Evolutionary conservation across 2,888 invertebrate species (phyloP).

Genomic region (Keiferia lycopersicella): DNA sequence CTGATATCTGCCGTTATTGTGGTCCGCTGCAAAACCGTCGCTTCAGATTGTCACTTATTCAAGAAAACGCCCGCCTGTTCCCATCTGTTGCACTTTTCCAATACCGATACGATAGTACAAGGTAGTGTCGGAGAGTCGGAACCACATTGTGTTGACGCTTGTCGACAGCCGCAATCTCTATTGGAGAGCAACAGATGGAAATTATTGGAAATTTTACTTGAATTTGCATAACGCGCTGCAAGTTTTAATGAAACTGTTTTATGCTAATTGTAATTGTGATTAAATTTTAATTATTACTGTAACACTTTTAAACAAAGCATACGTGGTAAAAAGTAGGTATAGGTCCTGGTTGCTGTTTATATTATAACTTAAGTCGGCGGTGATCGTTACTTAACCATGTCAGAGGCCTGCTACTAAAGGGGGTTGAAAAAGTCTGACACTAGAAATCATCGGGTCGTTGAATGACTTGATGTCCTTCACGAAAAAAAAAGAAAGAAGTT

Average conservation of each 20-base stretch:
- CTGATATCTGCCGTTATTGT: neutral
- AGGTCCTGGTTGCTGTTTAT: too few species aligned
- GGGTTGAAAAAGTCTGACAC: too few species aligned
- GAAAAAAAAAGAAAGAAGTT: too few species aligned
- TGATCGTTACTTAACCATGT: too few species aligned
- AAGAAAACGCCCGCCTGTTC: neutral
- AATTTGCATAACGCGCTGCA: neutral
- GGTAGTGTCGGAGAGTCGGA: neutral
- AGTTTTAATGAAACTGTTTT: neutral
- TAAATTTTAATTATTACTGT: too few species aligned
- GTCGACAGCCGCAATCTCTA: neutral
- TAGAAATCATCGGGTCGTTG: too few species aligned
- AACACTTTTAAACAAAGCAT: too few species aligned
- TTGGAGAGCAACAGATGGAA: slow-evolving; percentile 12
- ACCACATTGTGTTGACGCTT: neutral
- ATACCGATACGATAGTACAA: neutral
- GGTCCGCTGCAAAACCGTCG: neutral
- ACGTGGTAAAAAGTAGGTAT: too few species aligned
- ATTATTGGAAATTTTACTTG: neutral
- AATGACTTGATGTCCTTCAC: too few species aligned
- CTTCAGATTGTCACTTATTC: neutral
- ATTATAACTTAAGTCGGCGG: too few species aligned
- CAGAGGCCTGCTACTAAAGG: too few species aligned
- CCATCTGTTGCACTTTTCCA: neutral
- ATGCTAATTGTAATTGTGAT: neutral